Percentiles rank a stretch among this genome's conserved stretches.
These are phyloP conservation scores for Terrapene triunguis DNA, from an alignment of 2,113 vertebrate genomes.

Conservation along the genomic window DNA sequence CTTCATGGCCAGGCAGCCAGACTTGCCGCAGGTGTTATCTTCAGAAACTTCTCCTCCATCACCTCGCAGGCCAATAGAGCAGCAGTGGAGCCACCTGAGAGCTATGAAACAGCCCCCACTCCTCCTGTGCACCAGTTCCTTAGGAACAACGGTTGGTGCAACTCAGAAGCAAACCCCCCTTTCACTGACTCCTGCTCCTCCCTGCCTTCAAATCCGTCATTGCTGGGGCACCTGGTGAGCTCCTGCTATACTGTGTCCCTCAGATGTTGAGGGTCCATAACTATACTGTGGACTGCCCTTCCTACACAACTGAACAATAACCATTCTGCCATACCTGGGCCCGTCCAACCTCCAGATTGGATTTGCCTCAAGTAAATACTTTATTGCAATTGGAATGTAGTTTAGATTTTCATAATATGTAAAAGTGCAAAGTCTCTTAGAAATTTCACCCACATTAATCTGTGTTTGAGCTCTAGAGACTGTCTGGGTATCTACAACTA, in stretches of 20 bases:
- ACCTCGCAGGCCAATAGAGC: neutral
- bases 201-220: neutral
- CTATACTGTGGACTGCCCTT: neutral
- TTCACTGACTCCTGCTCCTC: neutral
- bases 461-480: constrained; percentile 60
- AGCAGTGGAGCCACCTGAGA: neutral
- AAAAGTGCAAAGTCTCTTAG: constrained; percentile 51
- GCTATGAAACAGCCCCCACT: accelerated
- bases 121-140: neutral
- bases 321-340: neutral
- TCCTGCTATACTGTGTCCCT: neutral
- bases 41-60: neutral
- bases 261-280: neutral
- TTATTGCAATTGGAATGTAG: neutral
- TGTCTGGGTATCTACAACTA: constrained; percentile 48
- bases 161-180: neutral
- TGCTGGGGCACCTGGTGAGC: neutral
- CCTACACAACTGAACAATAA: neutral
- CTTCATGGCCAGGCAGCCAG: neutral
- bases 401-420: constrained; percentile 48
- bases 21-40: neutral
- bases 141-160: accelerated
- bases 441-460: constrained; percentile 62
- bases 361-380: neutral
- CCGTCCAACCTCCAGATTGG: neutral